Conservation (phyloP, 2,113 vertebrate species). For the Capreolus pygargus region DNA sequence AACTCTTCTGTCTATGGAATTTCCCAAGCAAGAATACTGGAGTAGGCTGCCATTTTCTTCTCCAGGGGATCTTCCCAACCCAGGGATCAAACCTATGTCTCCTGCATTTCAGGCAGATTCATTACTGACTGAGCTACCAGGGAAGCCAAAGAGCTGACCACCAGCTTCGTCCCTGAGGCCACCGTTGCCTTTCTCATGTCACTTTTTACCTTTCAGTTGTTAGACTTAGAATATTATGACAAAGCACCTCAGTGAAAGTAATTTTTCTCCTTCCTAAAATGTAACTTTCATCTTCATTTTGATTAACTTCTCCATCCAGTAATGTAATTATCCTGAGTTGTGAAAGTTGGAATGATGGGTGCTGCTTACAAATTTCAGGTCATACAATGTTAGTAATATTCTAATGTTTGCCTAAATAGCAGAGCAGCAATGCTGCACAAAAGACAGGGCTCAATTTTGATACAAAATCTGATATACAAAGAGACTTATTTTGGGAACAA, state of each 20-base stretch:
- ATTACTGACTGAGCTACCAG: background rate
- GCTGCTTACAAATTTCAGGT: background rate
- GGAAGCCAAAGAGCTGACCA: background rate
- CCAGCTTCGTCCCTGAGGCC: background rate
- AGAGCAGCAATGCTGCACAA: background rate
- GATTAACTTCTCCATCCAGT: background rate
- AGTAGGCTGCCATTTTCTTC: background rate
- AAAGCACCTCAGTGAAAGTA: background rate
- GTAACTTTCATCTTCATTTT: background rate
- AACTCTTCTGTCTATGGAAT: background rate
- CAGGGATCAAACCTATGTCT: background rate
- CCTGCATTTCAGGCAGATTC: background rate
- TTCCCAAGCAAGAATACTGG: background rate
- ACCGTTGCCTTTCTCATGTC: background rate
- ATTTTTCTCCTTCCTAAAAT: background rate
- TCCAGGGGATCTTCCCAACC: background rate
- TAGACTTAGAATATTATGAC: background rate
- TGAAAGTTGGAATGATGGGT: background rate
- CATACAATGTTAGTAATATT: background rate
- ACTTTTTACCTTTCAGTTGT: background rate
- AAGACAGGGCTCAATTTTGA: background rate
- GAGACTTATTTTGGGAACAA: conserved; percentile 36
- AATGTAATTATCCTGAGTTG: background rate
- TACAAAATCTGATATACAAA: background rate
- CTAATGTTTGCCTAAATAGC: background rate